These are phyloP conservation scores for Coremacera marginata DNA, from an alignment of 2,888 invertebrate species.

Conservation along the genomic window DNA sequence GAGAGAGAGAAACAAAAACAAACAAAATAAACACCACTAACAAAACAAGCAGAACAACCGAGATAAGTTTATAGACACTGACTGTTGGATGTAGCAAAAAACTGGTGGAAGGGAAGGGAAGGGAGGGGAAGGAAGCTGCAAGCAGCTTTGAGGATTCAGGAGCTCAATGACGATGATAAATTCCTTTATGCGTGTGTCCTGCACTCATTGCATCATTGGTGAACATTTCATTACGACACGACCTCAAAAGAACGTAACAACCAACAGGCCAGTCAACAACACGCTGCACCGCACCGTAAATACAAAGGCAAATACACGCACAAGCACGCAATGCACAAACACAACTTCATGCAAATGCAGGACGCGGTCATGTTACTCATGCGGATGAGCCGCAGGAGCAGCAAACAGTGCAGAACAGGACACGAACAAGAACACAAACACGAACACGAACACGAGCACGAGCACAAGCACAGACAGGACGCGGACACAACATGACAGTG, in stretches of 20 bases:
- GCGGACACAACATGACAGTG: constrained; percentile 3
- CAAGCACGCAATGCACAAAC: too few relatives aligned
- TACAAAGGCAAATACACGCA: too few relatives aligned
- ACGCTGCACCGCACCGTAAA: too few relatives aligned
- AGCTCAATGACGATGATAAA: constrained; percentile 1
- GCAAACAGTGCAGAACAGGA: neutral
- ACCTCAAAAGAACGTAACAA: neutral
- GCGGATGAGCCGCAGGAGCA: too few relatives aligned
- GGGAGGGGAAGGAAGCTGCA: neutral
- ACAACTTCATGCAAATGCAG: too few relatives aligned
- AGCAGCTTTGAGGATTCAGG: neutral
- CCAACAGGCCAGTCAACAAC: too few relatives aligned
- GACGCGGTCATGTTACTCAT: too few relatives aligned
- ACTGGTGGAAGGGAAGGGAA: too few relatives aligned
- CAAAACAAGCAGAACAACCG: too few relatives aligned
- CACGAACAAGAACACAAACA: neutral
- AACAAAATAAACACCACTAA: too few relatives aligned
- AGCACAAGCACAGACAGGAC: neutral
- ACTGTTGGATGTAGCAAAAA: neutral
- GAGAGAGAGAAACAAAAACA: too few relatives aligned
- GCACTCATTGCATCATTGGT: constrained; percentile 4
- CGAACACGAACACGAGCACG: neutral
- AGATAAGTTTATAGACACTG: neutral
- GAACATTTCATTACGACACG: constrained; percentile 5
- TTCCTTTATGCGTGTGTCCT: neutral